Conservation (phyloP, 2,113 vertebrate genomes). For the Ptychochromis oligacanthus region DNA sequence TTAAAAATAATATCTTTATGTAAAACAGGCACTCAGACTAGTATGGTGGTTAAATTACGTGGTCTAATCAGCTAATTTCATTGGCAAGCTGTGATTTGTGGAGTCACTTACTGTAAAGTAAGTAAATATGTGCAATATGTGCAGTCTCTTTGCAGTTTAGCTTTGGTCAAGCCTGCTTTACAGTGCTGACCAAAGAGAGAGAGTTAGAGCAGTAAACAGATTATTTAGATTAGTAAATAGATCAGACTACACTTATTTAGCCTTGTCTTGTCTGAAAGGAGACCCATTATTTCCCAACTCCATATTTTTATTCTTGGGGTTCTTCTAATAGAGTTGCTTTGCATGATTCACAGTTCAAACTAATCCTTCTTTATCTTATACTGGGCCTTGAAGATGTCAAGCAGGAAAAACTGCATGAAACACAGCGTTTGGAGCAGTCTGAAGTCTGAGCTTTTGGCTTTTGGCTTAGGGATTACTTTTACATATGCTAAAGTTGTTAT, state of each 20-base stretch:
- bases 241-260: neutral
- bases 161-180: too few species aligned
- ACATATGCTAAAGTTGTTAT: too few species aligned
- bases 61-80: neutral
- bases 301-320: neutral
- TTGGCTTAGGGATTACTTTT: too few species aligned
- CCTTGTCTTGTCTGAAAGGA: neutral
- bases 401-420: too few species aligned
- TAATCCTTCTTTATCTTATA: neutral
- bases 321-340: neutral
- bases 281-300: neutral
- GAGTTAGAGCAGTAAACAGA: neutral
- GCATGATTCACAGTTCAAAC: neutral
- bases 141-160: neutral
- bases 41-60: neutral
- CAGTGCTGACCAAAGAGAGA: neutral
- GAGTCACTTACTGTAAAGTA: neutral
- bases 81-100: neutral
- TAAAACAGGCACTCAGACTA: neutral
- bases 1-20: neutral
- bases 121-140: neutral
- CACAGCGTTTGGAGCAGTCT: too few species aligned
- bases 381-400: neutral
- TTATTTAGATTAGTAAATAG: neutral
- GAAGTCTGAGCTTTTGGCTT: neutral